Evolutionary conservation across 1,140 invertebrate genomes (phyloP), one percentile per base, ranked within the genome.

Genomic region (Drosophila prosaltans): DNA sequence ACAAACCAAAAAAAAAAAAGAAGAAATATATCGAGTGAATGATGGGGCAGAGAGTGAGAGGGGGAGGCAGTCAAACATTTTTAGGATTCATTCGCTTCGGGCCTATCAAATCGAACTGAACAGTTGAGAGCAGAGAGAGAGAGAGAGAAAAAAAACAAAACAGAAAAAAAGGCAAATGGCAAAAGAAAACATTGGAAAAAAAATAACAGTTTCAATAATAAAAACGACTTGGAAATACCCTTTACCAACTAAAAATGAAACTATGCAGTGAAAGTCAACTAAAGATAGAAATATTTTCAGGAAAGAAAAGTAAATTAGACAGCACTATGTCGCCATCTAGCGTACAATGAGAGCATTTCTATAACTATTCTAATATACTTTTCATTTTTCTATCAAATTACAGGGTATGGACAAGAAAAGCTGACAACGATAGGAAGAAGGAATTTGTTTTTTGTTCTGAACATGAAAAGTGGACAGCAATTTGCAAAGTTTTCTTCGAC

Each of bases 391-490:
- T 7, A 0, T 24, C 2, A 2, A 51, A 5, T 1, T 51, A 4
- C 2, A 51, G 54, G 28, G 54, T 51, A 51, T 51, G 54, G 41
- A 32, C 57, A 71, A 57, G 39, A 43, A 40, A 59, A 70, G 45
- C 58, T 72, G 73, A 79, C 69, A 76, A 79, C 48, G 61, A 76
- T 62, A 72, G 60, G 69, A 72, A 79, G 65, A 71, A 69, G 74
- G 57, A 16, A 57, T 39, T 32, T 32, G 30, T 58, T 21, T 21
- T 58, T 58, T 58, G 30, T 10, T 36, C 54, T 24, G 10, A 24
- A 79, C 79, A 86, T 79, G 83, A 76, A 83, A 82, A 82, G 83
- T 82, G 83, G 76, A 82, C 80, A 71, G 66, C 80, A 88, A 86
- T 86, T 86, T 81, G 82, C 72, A 71, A 83, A 77, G 78, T 65